Evolutionary conservation across 2,113 vertebrate genomes (phyloP).

Genomic region (Tyrannus savana): DNA sequence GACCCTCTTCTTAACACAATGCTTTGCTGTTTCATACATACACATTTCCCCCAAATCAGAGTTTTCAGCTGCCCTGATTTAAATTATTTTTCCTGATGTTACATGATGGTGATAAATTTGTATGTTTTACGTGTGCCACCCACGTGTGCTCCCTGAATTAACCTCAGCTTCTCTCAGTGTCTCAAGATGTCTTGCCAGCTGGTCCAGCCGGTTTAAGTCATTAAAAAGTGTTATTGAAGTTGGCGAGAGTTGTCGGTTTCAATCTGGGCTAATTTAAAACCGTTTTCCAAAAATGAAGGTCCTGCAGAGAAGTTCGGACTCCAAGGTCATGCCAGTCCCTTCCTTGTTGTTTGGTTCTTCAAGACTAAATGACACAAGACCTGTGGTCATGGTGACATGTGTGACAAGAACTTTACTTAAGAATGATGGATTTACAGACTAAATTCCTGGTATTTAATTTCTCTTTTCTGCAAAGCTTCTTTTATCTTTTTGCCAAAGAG

Average conservation of each 20-base stretch:
- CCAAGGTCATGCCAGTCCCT: background rate
- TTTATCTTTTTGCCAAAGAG: background rate
- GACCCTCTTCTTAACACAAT: background rate
- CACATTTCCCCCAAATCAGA: background rate
- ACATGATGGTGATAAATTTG: background rate
- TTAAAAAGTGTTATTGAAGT: constrained; percentile 14
- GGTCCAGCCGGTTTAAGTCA: constrained; percentile 2
- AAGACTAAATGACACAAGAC: background rate
- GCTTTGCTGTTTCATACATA: background rate
- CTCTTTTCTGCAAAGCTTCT: background rate
- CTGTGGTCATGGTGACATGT: background rate
- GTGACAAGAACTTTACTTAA: background rate
- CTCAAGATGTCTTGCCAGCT: constrained; percentile 15
- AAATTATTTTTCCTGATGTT: background rate
- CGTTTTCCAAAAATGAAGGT: background rate
- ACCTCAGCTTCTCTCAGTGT: background rate
- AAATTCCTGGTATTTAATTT: background rate
- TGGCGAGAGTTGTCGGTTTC: background rate
- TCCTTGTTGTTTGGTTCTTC: background rate
- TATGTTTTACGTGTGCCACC: accelerated
- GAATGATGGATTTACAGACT: background rate
- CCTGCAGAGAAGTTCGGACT: background rate
- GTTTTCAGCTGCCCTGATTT: background rate
- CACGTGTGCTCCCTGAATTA: background rate
- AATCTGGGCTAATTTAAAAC: constrained; percentile 16